Evolutionary conservation across 2,113 vertebrate genomes (phyloP).

Genomic region (Lichenostomus cassidix): DNA sequence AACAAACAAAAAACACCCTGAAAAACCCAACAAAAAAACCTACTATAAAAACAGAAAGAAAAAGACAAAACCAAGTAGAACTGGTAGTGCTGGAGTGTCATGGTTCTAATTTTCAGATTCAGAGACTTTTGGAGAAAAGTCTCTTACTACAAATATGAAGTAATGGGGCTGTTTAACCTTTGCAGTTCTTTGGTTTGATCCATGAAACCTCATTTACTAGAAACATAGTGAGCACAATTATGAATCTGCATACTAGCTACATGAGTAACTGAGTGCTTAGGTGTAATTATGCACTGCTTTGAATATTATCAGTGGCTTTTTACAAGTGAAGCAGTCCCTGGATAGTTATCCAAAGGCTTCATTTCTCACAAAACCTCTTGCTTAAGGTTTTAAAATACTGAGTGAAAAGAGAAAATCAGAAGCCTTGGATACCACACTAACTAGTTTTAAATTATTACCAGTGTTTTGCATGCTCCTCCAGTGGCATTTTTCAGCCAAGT

Average conservation of each 20-base stretch:
- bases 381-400: not conserved
- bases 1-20: not conserved
- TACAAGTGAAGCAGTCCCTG: not conserved
- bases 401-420: not conserved
- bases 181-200: not conserved
- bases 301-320: not conserved
- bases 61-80: too few species aligned
- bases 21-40: not conserved
- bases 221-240: not conserved
- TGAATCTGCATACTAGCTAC: not conserved
- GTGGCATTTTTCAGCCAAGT: not conserved
- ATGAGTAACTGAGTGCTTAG: not conserved
- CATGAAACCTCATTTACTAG: not conserved
- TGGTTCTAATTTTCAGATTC: not conserved
- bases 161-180: not conserved
- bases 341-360: not conserved
- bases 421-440: not conserved
- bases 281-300: not conserved
- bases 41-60: not conserved
- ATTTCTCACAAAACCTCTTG: not conserved
- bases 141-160: not conserved
- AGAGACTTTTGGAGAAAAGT: not conserved
- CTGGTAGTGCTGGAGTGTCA: not conserved
- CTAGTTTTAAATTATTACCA: not conserved
- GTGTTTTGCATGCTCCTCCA: not conserved